These are phyloP conservation scores for Hipparchia semele DNA, from an alignment of 2,888 invertebrate species.

Conservation along the genomic window DNA sequence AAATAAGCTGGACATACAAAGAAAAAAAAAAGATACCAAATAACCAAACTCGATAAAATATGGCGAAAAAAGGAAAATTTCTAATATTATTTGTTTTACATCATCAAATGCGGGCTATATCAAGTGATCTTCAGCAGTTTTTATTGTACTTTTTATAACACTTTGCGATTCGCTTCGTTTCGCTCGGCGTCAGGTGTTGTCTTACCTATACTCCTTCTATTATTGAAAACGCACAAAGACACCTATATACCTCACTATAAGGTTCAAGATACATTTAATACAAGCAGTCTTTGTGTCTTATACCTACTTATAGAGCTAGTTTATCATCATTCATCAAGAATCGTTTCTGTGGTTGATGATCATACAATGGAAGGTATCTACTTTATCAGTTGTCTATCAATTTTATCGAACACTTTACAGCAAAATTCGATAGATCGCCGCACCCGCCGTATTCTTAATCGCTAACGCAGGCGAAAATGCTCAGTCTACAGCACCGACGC, in stretches of 20 bases:
- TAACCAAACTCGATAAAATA: background rate
- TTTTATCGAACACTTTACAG: background rate
- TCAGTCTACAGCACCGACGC: no score
- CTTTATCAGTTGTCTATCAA: background rate
- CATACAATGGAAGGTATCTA: slow-evolving; percentile 6
- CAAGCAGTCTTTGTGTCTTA: slow-evolving; percentile 25
- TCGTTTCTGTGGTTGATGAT: slow-evolving; percentile 27
- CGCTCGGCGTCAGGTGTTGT: slow-evolving; percentile 36
- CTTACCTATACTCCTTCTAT: background rate
- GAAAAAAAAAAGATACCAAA: no score
- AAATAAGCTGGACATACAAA: no score
- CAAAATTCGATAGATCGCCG: no score
- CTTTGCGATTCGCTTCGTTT: slow-evolving; percentile 37
- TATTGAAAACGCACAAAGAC: background rate
- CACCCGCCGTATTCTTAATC: no score
- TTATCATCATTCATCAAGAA: slow-evolving; percentile 18
- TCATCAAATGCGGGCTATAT: slow-evolving; percentile 26
- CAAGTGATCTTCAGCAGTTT: slow-evolving; percentile 30
- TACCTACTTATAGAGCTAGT: background rate
- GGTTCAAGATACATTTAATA: slow-evolving; percentile 13
- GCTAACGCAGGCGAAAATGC: no score
- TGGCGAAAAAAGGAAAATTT: slow-evolving; percentile 8
- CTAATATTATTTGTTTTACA: slow-evolving; percentile 16
- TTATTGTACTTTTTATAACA: slow-evolving; percentile 27
- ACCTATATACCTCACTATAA: slow-evolving; percentile 13